A percentile compares a stretch with the other conserved stretches of the same genome.
Conservation (phyloP, 2,888 invertebrate genomes). For the Blastobasis lacticolella region DNA sequence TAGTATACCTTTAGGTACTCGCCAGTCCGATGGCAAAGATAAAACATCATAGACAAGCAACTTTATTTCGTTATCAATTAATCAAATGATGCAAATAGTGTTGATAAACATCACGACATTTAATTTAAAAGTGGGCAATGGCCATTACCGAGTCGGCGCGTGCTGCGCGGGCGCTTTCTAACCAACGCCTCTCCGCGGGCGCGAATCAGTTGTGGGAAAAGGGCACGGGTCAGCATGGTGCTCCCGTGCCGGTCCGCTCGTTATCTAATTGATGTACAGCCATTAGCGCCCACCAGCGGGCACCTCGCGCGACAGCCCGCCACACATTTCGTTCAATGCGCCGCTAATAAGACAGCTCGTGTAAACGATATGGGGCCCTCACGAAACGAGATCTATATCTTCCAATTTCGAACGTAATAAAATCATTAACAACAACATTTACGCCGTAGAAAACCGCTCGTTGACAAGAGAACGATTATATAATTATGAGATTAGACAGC, state of each 20-base stretch:
- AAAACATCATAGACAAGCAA: too few species aligned
- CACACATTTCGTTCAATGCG: too few species aligned
- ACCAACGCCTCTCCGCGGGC: constrained; percentile 41
- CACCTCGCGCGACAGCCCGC: too few species aligned
- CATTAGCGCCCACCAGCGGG: constrained; percentile 15
- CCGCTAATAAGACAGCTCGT: too few species aligned
- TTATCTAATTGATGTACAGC: constrained; percentile 34
- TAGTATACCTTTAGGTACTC: too few species aligned
- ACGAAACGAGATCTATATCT: background rate
- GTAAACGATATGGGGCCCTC: background rate
- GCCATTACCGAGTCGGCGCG: constrained; percentile 22
- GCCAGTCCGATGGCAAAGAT: too few species aligned
- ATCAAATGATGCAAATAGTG: constrained; percentile 38
- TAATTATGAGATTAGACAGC: constrained; percentile 29
- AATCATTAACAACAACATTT: constrained; percentile 17
- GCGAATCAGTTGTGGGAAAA: constrained; percentile 49
- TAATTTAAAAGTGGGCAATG: constrained; percentile 28
- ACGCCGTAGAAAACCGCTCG: constrained; percentile 2
- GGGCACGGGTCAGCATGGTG: constrained; percentile 52
- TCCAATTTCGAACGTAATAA: constrained; percentile 20
- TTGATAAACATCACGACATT: constrained; percentile 54
- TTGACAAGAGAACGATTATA: constrained; percentile 15
- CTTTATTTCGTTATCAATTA: constrained; percentile 43
- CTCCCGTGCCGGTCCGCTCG: constrained; percentile 33
- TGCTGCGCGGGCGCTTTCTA: constrained; percentile 50